Evolutionary conservation across 1,140 invertebrate species (phyloP).

Genomic region (Lutraria rhynchaena): DNA sequence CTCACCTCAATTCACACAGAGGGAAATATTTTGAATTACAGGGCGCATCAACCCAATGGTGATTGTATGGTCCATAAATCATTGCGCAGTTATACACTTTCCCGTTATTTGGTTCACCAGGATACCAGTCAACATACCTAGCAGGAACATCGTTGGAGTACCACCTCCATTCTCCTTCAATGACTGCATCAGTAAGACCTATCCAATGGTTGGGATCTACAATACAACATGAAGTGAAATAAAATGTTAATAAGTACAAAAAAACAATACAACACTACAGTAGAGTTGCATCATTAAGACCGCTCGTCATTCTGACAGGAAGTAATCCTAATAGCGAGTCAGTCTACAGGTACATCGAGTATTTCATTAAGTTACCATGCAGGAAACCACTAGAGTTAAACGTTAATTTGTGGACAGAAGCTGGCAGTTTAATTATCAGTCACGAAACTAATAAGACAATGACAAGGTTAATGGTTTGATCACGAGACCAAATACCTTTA

Average conservation of each 20-base stretch:
- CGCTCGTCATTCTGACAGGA: too few relatives aligned
- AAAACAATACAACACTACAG: neutral
- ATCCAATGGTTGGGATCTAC: conserved; percentile 33
- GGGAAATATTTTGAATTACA: neutral
- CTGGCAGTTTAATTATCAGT: too few relatives aligned
- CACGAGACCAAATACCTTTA: too few relatives aligned
- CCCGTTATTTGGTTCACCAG: conserved; percentile 35
- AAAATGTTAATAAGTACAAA: neutral
- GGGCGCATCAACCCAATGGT: conserved; percentile 11
- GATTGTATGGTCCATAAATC: conserved; percentile 5
- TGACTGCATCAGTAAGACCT: conserved; percentile 33
- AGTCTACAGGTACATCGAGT: too few relatives aligned
- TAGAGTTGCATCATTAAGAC: too few relatives aligned
- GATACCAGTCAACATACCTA: conserved; percentile 38
- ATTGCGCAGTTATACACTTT: conserved; percentile 18
- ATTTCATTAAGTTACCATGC: too few relatives aligned
- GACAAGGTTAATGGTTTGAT: too few relatives aligned
- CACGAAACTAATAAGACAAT: too few relatives aligned
- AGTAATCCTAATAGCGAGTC: too few relatives aligned
- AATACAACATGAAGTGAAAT: neutral
- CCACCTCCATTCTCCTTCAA: conserved; percentile 50
- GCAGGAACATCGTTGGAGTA: neutral
- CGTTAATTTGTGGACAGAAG: too few relatives aligned
- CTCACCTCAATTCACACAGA: neutral
- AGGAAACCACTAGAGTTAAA: too few relatives aligned